Evolutionary conservation across 2,888 invertebrate species (phyloP).

Genomic region (Serripes groenlandicus): DNA sequence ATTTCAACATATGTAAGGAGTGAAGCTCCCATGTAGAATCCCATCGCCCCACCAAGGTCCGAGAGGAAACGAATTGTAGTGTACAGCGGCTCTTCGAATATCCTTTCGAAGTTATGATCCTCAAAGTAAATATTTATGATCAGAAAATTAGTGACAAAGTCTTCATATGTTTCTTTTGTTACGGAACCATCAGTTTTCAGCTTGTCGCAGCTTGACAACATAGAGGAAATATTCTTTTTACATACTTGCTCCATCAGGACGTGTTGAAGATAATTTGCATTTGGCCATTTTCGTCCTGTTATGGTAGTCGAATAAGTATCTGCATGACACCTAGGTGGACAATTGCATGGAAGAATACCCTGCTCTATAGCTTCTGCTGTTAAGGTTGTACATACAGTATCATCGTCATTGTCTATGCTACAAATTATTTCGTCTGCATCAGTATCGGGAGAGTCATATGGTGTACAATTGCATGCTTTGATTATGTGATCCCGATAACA

Average conservation of each 20-base stretch:
- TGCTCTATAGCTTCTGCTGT: background rate
- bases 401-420: background rate
- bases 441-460: background rate
- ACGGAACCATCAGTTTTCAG: background rate
- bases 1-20: slow-evolving; percentile 63
- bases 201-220: background rate
- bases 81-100: slow-evolving; percentile 18
- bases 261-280: background rate
- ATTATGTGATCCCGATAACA: background rate
- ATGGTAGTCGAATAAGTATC: background rate
- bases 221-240: background rate
- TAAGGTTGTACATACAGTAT: background rate
- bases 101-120: slow-evolving; percentile 15
- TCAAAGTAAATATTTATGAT: slow-evolving; percentile 30
- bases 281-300: slow-evolving; percentile 12
- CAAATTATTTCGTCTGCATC: background rate
- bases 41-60: slow-evolving; percentile 67
- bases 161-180: background rate
- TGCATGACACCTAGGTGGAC: background rate
- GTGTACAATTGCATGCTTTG: background rate
- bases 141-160: slow-evolving; percentile 2
- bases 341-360: background rate
- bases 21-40: slow-evolving; percentile 66
- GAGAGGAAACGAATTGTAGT: slow-evolving; percentile 59
- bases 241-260: background rate